Conservation (phyloP, 2,113 vertebrate species). For the Pollachius pollachius region DNA sequence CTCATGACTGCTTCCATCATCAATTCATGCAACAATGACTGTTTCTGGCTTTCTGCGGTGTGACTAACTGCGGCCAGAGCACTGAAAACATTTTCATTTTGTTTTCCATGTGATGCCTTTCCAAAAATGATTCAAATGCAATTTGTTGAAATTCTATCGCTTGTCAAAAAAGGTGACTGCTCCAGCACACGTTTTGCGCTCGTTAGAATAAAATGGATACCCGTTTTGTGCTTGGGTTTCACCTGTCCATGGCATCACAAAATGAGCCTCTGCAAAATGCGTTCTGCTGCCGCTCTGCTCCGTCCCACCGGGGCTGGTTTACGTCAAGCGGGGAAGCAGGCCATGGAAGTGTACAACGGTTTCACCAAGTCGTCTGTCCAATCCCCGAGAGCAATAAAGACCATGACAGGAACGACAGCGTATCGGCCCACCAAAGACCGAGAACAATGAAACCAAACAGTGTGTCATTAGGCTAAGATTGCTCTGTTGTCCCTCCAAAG, state of each 20-base stretch:
- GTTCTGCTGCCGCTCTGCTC: too few species aligned
- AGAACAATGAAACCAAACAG: slow-evolving; percentile 1
- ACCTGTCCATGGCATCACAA: too few species aligned
- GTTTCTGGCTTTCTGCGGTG: slow-evolving; percentile 32
- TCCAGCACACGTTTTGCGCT: slow-evolving; percentile 1
- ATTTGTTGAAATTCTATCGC: slow-evolving; percentile 28
- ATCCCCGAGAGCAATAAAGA: too few species aligned
- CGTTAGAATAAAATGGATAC: slow-evolving; percentile 5
- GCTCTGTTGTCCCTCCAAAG: not conserved
- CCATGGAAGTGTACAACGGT: not conserved
- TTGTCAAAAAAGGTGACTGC: not conserved
- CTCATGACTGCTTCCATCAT: slow-evolving; percentile 51
- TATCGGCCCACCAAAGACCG: not conserved
- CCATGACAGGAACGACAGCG: not conserved
- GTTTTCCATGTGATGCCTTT: slow-evolving; percentile 56
- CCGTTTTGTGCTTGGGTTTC: too few species aligned
- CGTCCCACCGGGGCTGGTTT: too few species aligned
- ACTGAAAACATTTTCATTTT: slow-evolving; percentile 42
- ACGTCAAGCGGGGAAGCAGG: not conserved
- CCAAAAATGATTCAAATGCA: slow-evolving; percentile 17
- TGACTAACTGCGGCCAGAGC: slow-evolving; percentile 39
- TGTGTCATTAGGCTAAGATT: not conserved
- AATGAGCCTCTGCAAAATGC: too few species aligned
- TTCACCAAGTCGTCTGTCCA: not conserved
- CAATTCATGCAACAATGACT: slow-evolving; percentile 41